Evolutionary conservation across 2,113 vertebrate genomes (phyloP), one percentile per base, ranked within the genome.

Genomic region (Vimba vimba): DNA sequence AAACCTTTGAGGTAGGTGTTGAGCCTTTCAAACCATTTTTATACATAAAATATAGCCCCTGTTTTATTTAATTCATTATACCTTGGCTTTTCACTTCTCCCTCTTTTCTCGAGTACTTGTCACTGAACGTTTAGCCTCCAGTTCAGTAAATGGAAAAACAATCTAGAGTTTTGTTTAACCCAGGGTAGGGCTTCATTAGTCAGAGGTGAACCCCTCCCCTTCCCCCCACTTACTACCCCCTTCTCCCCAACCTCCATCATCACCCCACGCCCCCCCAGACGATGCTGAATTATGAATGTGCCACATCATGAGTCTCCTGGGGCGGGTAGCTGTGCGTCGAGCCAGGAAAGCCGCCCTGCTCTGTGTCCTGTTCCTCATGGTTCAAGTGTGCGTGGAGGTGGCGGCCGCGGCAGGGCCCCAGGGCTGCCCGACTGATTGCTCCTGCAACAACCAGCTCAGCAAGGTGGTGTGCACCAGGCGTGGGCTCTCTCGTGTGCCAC

Each of bases 281-380:
- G 95, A 98, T 99, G 98, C 95, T 97, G 97, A 98, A 99, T 95
- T 97, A 99, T 99, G 98, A 97, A 96, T 95, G 96, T 97, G 97
- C 96, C 97, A 97, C 97, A 99, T 94, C 97, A 99, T 99, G 97
- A 99, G 95, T 98, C 96, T 98, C 97, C 95, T 97, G 97, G 95
- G 96, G 97, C 97, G 96, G 97, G 97, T 97, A 96, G 95, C 97
- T 96, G 96, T 95, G 96, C 96, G 97, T 95, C 97, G 96, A 96
- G 95, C 97, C 96, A 96, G 97, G 96, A 97, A 96, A 93, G 94
- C 96, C 91, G 93, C 96, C 96, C 96, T 97, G 94, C 96, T 97
- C 91, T 96, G 96, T 93, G 92, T 97, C 90, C 94, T 97, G 96
- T 97, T 96, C 94, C 95, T 99, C 94, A 96, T 96, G 92, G 95